Evolutionary conservation across 1,140 invertebrate species (phyloP).

Genomic region (Drosophila sp.): DNA sequence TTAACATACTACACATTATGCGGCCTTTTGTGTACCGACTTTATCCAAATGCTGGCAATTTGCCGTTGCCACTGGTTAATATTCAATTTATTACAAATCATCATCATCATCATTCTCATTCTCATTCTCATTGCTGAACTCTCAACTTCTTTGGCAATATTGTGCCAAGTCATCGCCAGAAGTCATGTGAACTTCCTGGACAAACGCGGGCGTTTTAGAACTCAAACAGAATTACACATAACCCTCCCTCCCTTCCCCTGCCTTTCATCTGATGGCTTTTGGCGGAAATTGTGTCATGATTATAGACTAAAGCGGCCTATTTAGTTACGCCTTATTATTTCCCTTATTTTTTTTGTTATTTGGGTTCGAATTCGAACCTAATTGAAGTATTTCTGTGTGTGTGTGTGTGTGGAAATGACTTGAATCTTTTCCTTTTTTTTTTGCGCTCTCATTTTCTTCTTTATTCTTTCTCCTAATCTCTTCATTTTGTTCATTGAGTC

Average conservation of each 20-base stretch:
- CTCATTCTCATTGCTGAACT: slow-evolving; percentile 60
- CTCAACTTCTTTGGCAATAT: slow-evolving; percentile 60
- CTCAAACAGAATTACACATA: slow-evolving; percentile 8
- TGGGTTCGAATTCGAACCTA: slow-evolving; percentile 54
- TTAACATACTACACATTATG: slow-evolving; percentile 50
- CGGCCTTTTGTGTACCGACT: slow-evolving; percentile 9
- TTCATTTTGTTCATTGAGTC: slow-evolving; percentile 47
- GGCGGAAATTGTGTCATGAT: slow-evolving; percentile 80
- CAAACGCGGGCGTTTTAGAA: slow-evolving; percentile 32
- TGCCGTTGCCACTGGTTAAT: slow-evolving; percentile 66
- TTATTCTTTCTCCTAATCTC: slow-evolving; percentile 32
- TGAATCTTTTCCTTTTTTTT: slow-evolving; percentile 46
- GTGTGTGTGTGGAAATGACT: slow-evolving; percentile 66
- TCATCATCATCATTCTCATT: slow-evolving; percentile 48
- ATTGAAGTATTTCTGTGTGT: slow-evolving; percentile 49
- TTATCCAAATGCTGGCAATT: slow-evolving; percentile 54
- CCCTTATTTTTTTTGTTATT: slow-evolving; percentile 59
- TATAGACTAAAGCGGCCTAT: slow-evolving; percentile 80
- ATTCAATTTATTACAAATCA: slow-evolving; percentile 79
- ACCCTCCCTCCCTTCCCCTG: neutral
- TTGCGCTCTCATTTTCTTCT: slow-evolving; percentile 2
- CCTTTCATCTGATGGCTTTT: slow-evolving; percentile 5
- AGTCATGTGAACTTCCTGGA: slow-evolving; percentile 74
- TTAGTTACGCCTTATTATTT: slow-evolving; percentile 81
- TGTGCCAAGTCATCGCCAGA: slow-evolving; percentile 59